Conservation (phyloP, 1,140 invertebrate species). For the Batillaria attramentaria region DNA sequence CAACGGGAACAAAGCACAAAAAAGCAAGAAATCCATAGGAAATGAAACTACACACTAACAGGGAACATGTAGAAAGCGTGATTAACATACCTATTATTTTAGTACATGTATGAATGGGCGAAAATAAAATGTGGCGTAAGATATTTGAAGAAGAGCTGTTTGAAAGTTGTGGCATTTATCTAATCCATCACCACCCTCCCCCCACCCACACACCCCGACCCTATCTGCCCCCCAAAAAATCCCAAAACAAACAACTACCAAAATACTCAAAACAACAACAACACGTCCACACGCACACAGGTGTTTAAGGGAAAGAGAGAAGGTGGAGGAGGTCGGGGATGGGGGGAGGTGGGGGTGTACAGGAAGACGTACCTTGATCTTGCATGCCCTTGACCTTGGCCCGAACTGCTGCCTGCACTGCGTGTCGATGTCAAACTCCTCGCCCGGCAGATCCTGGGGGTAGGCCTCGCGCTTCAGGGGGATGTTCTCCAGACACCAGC, state of each 20-base stretch:
- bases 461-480: conserved; percentile 49
- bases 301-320: too few species aligned
- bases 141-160: too few species aligned
- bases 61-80: too few species aligned
- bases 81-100: too few species aligned
- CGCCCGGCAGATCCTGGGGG: conserved; percentile 81
- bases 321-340: too few species aligned
- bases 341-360: too few species aligned
- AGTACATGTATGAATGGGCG: too few species aligned
- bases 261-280: not conserved
- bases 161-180: not conserved
- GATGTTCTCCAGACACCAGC: conserved; percentile 62
- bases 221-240: too few species aligned
- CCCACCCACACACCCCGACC: not conserved
- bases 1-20: too few species aligned
- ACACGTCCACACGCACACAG: not conserved
- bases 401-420: conserved; percentile 91
- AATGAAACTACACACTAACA: too few species aligned
- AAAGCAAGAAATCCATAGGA: too few species aligned
- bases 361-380: conserved; percentile 55
- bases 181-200: not conserved
- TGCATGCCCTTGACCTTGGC: conserved; percentile 79
- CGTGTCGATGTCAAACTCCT: conserved; percentile 85
- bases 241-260: not conserved
- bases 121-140: too few species aligned